These are phyloP conservation scores for Dorcus parallelipipedus DNA, from an alignment of 2,888 invertebrate genomes.

Conservation along the genomic window DNA sequence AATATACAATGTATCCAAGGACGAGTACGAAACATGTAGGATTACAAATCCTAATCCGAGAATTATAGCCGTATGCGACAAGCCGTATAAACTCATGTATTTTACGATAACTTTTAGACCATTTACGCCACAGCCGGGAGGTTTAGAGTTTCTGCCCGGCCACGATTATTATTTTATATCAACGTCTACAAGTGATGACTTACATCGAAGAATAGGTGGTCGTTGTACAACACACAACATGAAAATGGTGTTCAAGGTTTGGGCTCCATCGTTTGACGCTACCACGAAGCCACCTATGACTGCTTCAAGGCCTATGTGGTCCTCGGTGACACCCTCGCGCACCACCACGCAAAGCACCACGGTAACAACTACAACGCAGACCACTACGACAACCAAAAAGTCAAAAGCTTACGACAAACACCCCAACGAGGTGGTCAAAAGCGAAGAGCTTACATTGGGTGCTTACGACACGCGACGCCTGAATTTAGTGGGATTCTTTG, in stretches of 20 bases:
- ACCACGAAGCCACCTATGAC: constrained; percentile 33
- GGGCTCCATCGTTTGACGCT: constrained; percentile 65
- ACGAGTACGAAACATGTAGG: constrained; percentile 93
- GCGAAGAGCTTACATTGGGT: constrained; percentile 83
- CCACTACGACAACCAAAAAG: constrained; percentile 61
- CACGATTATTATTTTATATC: constrained; percentile 93
- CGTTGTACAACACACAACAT: constrained; percentile 90
- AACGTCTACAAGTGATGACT: constrained; percentile 87
- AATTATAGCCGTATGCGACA: constrained; percentile 94
- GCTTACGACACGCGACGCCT: constrained; percentile 16
- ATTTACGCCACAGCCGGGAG: constrained; percentile 93
- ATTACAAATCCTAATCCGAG: constrained; percentile 92
- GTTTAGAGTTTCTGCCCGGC: constrained; percentile 89
- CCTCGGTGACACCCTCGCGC: constrained; percentile 49
- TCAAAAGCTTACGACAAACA: constrained; percentile 69
- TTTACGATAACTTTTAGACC: constrained; percentile 95
- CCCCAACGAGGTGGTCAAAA: constrained; percentile 90
- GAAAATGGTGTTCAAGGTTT: constrained; percentile 86
- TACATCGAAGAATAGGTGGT: constrained; percentile 89
- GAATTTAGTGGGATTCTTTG: constrained; percentile 33
- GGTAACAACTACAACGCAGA: constrained; percentile 44
- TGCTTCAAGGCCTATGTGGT: constrained; percentile 36
- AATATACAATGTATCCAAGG: constrained; percentile 94
- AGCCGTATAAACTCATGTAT: constrained; percentile 90
- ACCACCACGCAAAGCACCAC: constrained; percentile 40